Conservation (phyloP, 2,113 vertebrate genomes). For the Syngnathus floridae region DNA sequence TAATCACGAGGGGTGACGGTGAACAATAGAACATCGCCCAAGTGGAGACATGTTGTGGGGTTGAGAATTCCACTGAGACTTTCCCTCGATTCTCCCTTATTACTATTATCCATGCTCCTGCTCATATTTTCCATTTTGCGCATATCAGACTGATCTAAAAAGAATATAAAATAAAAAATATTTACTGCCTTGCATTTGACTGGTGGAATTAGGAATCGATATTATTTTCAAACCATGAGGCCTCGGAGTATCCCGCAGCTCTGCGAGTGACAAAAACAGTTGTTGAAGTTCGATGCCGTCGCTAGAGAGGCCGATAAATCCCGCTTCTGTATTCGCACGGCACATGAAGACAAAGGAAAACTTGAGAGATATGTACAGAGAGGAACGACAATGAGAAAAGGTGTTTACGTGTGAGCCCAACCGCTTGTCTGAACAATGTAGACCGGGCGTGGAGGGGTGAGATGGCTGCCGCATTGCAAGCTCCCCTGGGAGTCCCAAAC, state of each 20-base stretch:
- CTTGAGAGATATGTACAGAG: slow-evolving; percentile 1
- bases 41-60: too few species aligned
- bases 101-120: too few species aligned
- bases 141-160: too few species aligned
- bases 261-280: slow-evolving; percentile 47
- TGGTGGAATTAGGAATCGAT: too few species aligned
- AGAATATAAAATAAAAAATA: background rate
- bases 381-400: background rate
- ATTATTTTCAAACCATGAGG: slow-evolving; percentile 31
- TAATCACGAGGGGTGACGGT: too few species aligned
- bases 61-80: too few species aligned
- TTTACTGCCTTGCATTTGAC: too few species aligned
- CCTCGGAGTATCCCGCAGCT: slow-evolving; percentile 12
- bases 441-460: slow-evolving; percentile 55
- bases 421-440: slow-evolving; percentile 75
- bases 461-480: slow-evolving; percentile 49
- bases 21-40: too few species aligned
- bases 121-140: too few species aligned
- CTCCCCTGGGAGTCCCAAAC: slow-evolving; percentile 57
- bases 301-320: slow-evolving; percentile 76
- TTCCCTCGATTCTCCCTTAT: too few species aligned
- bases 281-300: slow-evolving; percentile 60
- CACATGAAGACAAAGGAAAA: background rate
- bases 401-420: slow-evolving; percentile 45
- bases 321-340: slow-evolving; percentile 37